These are phyloP conservation scores for Callitettix versicolor DNA, from an alignment of 1,140 invertebrate genomes.

Conservation along the genomic window DNA sequence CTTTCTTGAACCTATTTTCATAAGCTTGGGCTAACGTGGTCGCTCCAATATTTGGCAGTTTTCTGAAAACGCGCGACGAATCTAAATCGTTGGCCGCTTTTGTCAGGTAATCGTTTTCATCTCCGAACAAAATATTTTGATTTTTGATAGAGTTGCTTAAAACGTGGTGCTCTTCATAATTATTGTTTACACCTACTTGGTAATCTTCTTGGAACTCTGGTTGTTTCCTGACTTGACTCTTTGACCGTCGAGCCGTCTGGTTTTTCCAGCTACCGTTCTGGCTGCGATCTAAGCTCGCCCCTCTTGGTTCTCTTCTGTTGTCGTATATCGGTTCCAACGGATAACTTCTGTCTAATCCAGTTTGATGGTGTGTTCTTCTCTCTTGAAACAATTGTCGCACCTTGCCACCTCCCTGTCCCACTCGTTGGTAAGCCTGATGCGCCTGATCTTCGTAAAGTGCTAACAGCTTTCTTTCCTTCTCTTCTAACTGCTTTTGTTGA, in stretches of 20 bases:
- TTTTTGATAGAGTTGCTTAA: too few relatives aligned
- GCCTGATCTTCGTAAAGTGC: slow-evolving; percentile 28
- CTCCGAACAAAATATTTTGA: not conserved
- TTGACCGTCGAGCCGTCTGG: not conserved
- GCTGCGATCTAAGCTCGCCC: slow-evolving; percentile 26
- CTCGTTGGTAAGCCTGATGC: slow-evolving; percentile 24
- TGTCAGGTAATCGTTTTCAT: slow-evolving; percentile 12
- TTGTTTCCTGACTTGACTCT: slow-evolving; percentile 1
- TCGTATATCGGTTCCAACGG: slow-evolving; percentile 56
- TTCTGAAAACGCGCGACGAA: slow-evolving; percentile 17
- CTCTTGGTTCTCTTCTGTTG: slow-evolving; percentile 24
- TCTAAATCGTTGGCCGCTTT: slow-evolving; percentile 9
- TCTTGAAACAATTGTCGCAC: slow-evolving; percentile 17
- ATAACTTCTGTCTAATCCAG: slow-evolving; percentile 67
- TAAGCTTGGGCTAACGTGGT: slow-evolving; percentile 14
- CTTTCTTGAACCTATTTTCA: slow-evolving; percentile 1
- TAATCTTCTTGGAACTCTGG: too few relatives aligned
- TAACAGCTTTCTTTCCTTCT: slow-evolving; percentile 29
- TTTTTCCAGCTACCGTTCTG: not conserved
- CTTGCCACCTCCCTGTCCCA: slow-evolving; percentile 16
- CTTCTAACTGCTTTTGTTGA: slow-evolving; percentile 29
- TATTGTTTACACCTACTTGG: not conserved
- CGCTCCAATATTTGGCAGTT: slow-evolving; percentile 24
- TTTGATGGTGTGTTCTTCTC: slow-evolving; percentile 27
- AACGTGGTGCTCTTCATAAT: not conserved